Evolutionary conservation across 2,888 invertebrate genomes (phyloP), one percentile per base, ranked within the genome.

Genomic region (Yponomeuta malinellus): DNA sequence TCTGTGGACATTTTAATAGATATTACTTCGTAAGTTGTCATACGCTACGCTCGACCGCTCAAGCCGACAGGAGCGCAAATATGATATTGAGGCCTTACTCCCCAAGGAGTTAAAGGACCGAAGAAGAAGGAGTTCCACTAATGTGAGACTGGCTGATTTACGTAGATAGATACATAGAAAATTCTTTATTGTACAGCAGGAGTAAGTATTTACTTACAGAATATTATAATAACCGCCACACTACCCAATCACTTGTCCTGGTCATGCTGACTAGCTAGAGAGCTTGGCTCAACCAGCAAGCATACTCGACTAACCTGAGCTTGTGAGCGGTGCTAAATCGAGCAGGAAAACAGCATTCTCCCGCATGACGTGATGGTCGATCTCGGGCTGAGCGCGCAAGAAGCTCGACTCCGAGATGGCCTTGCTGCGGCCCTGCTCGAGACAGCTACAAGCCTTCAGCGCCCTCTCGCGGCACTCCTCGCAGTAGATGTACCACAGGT

Each of bases 261-360:
- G 23, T 23, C 23, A 23, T 23, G 43, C 43, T 1, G 43, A 43
- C 43, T 43, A 43, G 43, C 43, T 43, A 43, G 43, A 8, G 43
- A 43, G 43, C 43, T 43, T 8, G 1, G 8, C 8, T 43, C 43
- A 43, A 43, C 43, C 8, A 43, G 1, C 43, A 43, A 43, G 43
- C 43, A 43, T 8, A 43, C 43, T 43, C 6, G 0, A 43, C 70
- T 70, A 6, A 72, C 72, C 71, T 64, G 89, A 83, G 63, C 83
- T 83, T 4, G 95, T 94, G 1, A 96, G 95, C 74, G 97, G 96
- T 0, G 97, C 97, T 71, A 99, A 86, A 81, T 98, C 98, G 72
- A 99, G 91, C 12, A 99, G 88, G 83, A 99, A 99, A 85, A 98
- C 94, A 0, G 99, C 98, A 84, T 99, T 99, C 82, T 98, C 98